These are phyloP conservation scores for Azorinus chamasolen DNA, from an alignment of 2,888 invertebrate species.

Conservation along the genomic window DNA sequence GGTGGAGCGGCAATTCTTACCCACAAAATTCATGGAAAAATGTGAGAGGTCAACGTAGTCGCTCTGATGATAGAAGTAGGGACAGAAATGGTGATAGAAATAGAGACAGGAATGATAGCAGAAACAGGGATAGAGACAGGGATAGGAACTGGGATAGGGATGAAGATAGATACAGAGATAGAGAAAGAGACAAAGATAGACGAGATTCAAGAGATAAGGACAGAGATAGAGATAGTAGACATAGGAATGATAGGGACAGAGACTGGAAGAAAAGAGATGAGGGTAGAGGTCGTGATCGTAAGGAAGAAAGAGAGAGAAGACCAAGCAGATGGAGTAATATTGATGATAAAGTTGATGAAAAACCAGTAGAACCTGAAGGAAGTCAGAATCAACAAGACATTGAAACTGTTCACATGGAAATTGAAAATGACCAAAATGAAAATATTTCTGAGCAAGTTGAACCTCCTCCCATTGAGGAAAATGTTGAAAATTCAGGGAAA, in stretches of 20 bases:
- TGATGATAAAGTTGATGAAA: not conserved
- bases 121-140: slow-evolving; percentile 38
- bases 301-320: slow-evolving; percentile 37
- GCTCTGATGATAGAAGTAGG: slow-evolving; percentile 37
- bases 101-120: slow-evolving; percentile 29
- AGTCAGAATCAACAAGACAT: slow-evolving; percentile 12
- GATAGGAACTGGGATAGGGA: slow-evolving; percentile 49
- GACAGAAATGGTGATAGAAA: slow-evolving; percentile 44
- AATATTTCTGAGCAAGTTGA: no score
- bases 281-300: slow-evolving; percentile 37
- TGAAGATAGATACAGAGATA: slow-evolving; percentile 28
- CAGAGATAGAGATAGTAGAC: slow-evolving; percentile 43
- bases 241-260: slow-evolving; percentile 23
- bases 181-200: slow-evolving; percentile 17
- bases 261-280: slow-evolving; percentile 47
- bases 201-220: slow-evolving; percentile 22
- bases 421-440: not conserved
- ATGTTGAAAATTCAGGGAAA: slow-evolving; percentile 11
- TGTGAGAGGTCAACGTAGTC: slow-evolving; percentile 30
- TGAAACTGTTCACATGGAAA: slow-evolving; percentile 7
- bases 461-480: not conserved
- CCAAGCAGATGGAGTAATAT: slow-evolving; percentile 69
- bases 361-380: not conserved
- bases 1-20: slow-evolving; percentile 24
- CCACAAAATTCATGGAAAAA: slow-evolving; percentile 57